Evolutionary conservation across 2,888 invertebrate species (phyloP).

Genomic region (Trichopria drosophilae): DNA sequence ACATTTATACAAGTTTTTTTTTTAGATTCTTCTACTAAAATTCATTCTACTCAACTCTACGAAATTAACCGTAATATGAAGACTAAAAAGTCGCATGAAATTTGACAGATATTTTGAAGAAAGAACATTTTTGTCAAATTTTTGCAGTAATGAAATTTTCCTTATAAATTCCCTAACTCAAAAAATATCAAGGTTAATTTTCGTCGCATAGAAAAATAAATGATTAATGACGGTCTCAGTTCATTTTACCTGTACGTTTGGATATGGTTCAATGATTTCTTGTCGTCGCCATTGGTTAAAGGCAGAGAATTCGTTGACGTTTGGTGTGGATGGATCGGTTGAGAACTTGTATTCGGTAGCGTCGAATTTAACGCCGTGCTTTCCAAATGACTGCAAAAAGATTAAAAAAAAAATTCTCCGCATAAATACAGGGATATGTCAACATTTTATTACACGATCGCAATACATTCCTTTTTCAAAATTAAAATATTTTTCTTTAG

Average conservation of each 20-base stretch:
- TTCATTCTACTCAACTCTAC: too few relatives aligned
- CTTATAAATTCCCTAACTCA: too few relatives aligned
- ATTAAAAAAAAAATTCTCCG: conserved; percentile 4
- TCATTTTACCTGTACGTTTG: conserved; percentile 82
- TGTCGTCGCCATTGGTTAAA: conserved; percentile 66
- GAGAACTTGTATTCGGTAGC: conserved; percentile 40
- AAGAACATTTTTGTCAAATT: too few relatives aligned
- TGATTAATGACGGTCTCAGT: conserved; percentile 3
- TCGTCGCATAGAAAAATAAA: background rate
- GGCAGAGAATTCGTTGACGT: conserved; percentile 39
- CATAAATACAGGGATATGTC: conserved; percentile 6
- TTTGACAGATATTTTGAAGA: too few relatives aligned
- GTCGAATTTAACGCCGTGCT: conserved; percentile 43
- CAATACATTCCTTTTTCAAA: too few relatives aligned
- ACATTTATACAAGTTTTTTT: too few relatives aligned
- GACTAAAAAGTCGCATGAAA: too few relatives aligned
- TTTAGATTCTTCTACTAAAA: too few relatives aligned
- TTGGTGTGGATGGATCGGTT: conserved; percentile 45
- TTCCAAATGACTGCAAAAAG: conserved; percentile 51
- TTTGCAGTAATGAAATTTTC: too few relatives aligned
- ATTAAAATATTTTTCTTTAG: too few relatives aligned
- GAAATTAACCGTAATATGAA: too few relatives aligned
- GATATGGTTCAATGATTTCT: conserved; percentile 69
- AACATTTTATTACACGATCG: too few relatives aligned
- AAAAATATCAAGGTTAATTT: conserved; percentile 20